These are phyloP conservation scores for Chrysochloris asiatica DNA, from an alignment of 2,113 vertebrate genomes.

Conservation along the genomic window DNA sequence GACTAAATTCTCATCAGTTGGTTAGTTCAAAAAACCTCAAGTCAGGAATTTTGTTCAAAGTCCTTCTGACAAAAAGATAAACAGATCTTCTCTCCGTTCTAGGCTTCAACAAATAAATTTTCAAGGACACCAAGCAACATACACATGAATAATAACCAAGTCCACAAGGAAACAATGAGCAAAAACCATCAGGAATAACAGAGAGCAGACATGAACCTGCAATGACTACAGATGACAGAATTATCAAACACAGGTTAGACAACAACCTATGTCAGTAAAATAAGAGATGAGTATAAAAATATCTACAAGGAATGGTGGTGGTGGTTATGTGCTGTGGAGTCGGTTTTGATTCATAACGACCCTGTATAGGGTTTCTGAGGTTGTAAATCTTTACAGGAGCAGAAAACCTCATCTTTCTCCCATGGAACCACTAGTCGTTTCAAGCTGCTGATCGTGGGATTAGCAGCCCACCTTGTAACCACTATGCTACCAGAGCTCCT, in stretches of 20 bases:
- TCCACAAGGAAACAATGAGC: neutral
- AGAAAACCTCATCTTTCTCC: too few species aligned
- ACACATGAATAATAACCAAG: neutral
- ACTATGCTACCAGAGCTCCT: too few species aligned
- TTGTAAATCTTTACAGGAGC: too few species aligned
- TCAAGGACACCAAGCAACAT: neutral
- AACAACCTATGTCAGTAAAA: neutral
- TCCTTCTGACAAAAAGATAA: neutral
- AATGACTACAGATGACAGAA: neutral
- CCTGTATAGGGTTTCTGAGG: too few species aligned
- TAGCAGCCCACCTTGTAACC: too few species aligned
- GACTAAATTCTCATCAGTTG: neutral
- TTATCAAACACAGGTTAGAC: neutral
- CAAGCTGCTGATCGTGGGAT: too few species aligned
- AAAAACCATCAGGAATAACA: neutral
- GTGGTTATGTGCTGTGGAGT: too few species aligned
- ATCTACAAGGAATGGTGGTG: neutral
- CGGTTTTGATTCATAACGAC: too few species aligned
- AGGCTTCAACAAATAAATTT: neutral
- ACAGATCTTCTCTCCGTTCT: neutral
- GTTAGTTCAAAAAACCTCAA: neutral
- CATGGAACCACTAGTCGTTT: too few species aligned
- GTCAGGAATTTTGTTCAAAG: constrained; percentile 26
- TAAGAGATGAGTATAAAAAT: constrained; percentile 5
- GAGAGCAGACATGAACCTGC: neutral